These are phyloP conservation scores for Dromiciops gliroides DNA, from an alignment of 2,113 vertebrate genomes.

Conservation along the genomic window DNA sequence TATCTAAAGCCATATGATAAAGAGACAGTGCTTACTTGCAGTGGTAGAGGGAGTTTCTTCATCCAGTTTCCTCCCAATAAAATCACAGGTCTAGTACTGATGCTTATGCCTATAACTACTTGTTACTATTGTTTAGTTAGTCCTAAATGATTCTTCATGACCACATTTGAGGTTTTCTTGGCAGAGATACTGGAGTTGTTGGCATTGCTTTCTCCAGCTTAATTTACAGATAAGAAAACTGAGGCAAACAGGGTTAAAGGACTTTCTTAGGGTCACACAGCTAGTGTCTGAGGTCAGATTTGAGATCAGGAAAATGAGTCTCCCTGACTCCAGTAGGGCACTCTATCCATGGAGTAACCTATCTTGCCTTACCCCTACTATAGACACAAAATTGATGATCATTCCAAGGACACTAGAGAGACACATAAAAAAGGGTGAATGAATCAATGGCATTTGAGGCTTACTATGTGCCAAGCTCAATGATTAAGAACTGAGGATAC, in stretches of 20 bases:
- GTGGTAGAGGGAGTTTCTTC: neutral
- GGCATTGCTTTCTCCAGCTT: too few species aligned
- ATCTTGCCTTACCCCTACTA: neutral
- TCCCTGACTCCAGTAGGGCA: too few species aligned
- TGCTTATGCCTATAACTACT: neutral
- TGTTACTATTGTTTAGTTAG: too few species aligned
- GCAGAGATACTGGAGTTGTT: too few species aligned
- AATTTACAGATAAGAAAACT: too few species aligned
- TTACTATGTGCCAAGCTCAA: neutral
- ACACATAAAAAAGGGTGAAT: neutral
- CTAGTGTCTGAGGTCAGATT: too few species aligned
- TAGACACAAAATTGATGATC: neutral
- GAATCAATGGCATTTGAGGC: neutral
- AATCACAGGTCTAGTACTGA: neutral
- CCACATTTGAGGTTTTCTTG: too few species aligned
- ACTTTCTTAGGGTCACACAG: too few species aligned
- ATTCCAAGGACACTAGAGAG: neutral
- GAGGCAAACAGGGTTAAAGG: too few species aligned
- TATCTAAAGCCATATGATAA: neutral
- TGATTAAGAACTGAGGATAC: neutral
- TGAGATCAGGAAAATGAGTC: too few species aligned
- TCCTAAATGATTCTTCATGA: too few species aligned
- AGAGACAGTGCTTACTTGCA: neutral
- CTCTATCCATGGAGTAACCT: too few species aligned
- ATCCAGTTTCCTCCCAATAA: neutral